These are phyloP conservation scores for Sebastes itinus DNA, from an alignment of 2,797 vertebrate genomes.

Conservation along the genomic window DNA sequence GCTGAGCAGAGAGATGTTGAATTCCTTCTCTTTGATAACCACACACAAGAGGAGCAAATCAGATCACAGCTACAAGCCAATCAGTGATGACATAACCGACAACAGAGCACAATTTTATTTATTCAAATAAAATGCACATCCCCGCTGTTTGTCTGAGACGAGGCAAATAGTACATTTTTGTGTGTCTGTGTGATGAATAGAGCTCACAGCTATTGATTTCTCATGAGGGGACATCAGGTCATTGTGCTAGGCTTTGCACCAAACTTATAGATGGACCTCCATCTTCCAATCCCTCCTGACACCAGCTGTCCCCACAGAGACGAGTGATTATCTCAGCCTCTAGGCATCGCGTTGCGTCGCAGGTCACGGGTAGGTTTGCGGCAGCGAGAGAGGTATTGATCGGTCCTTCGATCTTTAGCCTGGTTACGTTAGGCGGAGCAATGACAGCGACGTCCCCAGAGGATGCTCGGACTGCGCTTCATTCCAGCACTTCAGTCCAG, in stretches of 20 bases:
- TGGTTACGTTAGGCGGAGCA: slow-evolving; percentile 24
- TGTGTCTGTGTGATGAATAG: slow-evolving; percentile 19
- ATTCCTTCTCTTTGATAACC: neutral
- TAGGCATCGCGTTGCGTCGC: neutral
- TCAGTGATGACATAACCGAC: neutral
- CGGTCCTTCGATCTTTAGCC: slow-evolving; percentile 35
- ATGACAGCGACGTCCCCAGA: slow-evolving; percentile 26
- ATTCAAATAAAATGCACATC: slow-evolving; percentile 2
- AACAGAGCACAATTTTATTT: neutral
- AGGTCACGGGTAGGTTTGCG: slow-evolving; percentile 26
- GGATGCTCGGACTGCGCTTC: neutral
- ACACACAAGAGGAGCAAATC: neutral
- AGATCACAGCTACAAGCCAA: neutral
- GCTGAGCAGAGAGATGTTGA: neutral
- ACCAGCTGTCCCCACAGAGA: slow-evolving; percentile 16
- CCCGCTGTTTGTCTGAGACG: neutral
- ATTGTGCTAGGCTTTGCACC: neutral
- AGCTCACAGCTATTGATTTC: slow-evolving; percentile 51
- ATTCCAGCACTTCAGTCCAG: slow-evolving; percentile 12
- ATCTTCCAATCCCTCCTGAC: slow-evolving; percentile 19
- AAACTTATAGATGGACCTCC: slow-evolving; percentile 15
- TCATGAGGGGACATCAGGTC: slow-evolving; percentile 20
- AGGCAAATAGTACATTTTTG: neutral
- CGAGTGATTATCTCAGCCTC: slow-evolving; percentile 33
- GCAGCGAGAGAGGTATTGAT: slow-evolving; percentile 53